Evolutionary conservation across 2,888 invertebrate genomes (phyloP).

Genomic region (Plutella xylostella): DNA sequence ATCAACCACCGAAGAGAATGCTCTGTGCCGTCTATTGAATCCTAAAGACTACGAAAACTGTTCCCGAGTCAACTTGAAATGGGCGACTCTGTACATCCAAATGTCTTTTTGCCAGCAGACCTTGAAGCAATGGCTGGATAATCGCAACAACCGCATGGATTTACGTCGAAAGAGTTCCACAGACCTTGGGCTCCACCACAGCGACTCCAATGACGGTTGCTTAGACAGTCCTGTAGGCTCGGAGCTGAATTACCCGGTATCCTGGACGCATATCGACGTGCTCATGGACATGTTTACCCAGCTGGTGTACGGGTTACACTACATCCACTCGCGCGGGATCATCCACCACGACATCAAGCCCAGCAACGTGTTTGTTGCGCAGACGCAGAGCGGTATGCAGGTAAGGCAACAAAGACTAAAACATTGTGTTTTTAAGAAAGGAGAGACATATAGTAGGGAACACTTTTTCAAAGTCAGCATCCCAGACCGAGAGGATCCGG

Average conservation of each 20-base stretch:
- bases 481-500: too few relatives aligned
- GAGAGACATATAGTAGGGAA: too few relatives aligned
- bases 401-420: too few relatives aligned
- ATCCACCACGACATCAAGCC: slow-evolving; percentile 89
- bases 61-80: slow-evolving; percentile 64
- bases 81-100: slow-evolving; percentile 83
- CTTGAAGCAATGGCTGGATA: slow-evolving; percentile 79
- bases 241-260: slow-evolving; percentile 36
- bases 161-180: slow-evolving; percentile 41
- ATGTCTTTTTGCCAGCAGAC: slow-evolving; percentile 86
- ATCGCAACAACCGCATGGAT: slow-evolving; percentile 61
- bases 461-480: too few relatives aligned
- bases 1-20: slow-evolving; percentile 27
- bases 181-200: slow-evolving; percentile 39
- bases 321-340: slow-evolving; percentile 81
- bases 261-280: slow-evolving; percentile 51
- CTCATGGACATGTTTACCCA: slow-evolving; percentile 76
- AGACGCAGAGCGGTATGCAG: slow-evolving; percentile 59
- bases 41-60: slow-evolving; percentile 47
- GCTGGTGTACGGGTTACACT: slow-evolving; percentile 78
- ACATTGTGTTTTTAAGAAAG: too few relatives aligned
- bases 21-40: slow-evolving; percentile 40
- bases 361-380: slow-evolving; percentile 79
- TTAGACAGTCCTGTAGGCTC: slow-evolving; percentile 29
- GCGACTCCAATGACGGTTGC: slow-evolving; percentile 41